Evolutionary conservation across 2,113 vertebrate genomes (phyloP), one percentile per base, ranked within the genome.

Genomic region (Microtus ochrogaster): DNA sequence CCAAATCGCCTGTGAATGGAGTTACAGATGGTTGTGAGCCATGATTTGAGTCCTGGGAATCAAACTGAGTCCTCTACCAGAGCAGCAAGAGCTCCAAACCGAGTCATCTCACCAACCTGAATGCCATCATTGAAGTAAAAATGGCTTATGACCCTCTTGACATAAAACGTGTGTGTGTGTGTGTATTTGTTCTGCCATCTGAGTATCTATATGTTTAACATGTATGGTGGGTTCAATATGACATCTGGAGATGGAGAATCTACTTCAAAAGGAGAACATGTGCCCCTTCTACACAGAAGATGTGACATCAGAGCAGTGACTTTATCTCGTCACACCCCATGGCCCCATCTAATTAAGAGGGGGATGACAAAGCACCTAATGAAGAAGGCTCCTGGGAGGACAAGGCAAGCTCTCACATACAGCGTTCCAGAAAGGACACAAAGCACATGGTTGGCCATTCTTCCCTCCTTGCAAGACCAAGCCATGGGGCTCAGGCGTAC

Each of bases 141-240:
- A 87, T 19, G 10, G 28, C 84, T 93, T 82, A 61, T 19, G 24
- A 21, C 52, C 52, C 73, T 47, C 5, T 84, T 89, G 66, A 24
- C 28, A 61, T 49, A 88, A 88, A 78, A 61, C 26, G 17, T 30
- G 13, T 90, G 44, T 93, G 94, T 93, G 94, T 68, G 84, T 89
- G 68, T 72, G 17, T 68, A 17, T 49, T 49, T 10, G 49, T 49
- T 74, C 55, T 61, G 79, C n/a, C 55, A 41, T 28, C 11, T 44
- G n/a, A 44, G 0, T 63, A 24, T 66, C 22, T 96, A 16, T 49
- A 30, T 30, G 85, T 85, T 89, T 93, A 77, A 90, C 41, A 90
- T 3, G 76, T 11, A 68, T 12, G 0, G 63, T 83, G 17, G 12
- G 21, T 28, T 91, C 85, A 55, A 72, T 74, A 12, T 58, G 52